phyloP scores from a whole-genome alignment of 2,113 vertebrate species.

The Eubucco bourcierii region DNA sequence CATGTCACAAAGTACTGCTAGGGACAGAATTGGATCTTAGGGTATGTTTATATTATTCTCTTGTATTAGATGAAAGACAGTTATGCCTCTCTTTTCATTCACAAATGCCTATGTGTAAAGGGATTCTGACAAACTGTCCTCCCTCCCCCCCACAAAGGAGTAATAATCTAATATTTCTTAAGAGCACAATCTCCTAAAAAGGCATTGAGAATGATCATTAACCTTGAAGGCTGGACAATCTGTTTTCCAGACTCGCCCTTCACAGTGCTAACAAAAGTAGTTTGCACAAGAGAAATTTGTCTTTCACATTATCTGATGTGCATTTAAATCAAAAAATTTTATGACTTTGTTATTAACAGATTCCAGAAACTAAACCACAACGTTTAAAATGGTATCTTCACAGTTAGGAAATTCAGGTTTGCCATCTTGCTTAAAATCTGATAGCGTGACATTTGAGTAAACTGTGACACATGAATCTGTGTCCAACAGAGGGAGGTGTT shows the following conservation, averaged over 20 bases:
- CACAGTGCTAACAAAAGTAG: neutral
- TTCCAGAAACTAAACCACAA: neutral
- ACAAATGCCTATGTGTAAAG: neutral
- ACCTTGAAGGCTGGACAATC: neutral
- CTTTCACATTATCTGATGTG: neutral
- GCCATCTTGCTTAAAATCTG: neutral
- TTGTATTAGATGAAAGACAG: neutral
- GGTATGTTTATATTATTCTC: neutral
- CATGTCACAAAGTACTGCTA: neutral
- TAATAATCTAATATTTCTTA: neutral
- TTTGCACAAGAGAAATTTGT: neutral
- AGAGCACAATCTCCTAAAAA: neutral
- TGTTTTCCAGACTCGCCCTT: neutral
- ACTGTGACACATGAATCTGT: neutral
- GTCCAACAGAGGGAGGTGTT: conserved; percentile 56
- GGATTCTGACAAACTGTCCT: neutral
- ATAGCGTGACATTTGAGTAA: neutral
- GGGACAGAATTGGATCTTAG: neutral
- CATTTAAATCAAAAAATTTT: neutral
- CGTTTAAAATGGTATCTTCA: neutral
- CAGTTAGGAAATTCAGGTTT: neutral
- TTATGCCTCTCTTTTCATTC: neutral
- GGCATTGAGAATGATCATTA: neutral
- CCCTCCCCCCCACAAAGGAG: neutral
- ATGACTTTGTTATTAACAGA: neutral